Evolutionary conservation across 2,113 vertebrate species (phyloP), one percentile per base, ranked within the genome.

Genomic region (Nesoenas mayeri): DNA sequence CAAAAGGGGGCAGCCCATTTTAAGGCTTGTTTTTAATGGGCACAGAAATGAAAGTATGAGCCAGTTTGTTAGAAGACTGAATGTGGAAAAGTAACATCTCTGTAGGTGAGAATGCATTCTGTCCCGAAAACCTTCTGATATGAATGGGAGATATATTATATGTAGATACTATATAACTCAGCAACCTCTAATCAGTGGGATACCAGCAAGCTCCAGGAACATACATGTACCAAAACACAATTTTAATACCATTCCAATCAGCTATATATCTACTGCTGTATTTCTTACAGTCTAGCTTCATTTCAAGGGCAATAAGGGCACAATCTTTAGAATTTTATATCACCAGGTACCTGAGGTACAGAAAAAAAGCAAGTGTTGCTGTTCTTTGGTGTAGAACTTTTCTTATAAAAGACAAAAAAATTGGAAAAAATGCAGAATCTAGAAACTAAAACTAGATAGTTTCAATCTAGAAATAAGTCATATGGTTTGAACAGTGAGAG

Each of bases 1-100:
- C 93, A 84, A 95, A 94, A 95, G 60, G 38, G 69, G 81, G 53
- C 65, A 89, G 65, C 10, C 72, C 56, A 58, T 78, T 92, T 91
- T 61, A 73, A 93, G 17, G 57, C 32, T 69, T 80, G 53, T 31
- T 60, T 80, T 65, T 72, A 93, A 91, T 28, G 26, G 56, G 4
- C 44, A 69, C 4, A 5, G 83, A 91, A 96, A 67, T 72, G 50
- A 94, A 94, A 57, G 40, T 53, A 84, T 20, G 64, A 93, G 15
- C 21, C 54, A 56, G 36, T 50, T 75, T 67, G 26, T 74, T 58
- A 75, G 22, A 64, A 25, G 36, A 61, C 13, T 1, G 3, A 51
- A 51, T 34, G 8, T 38, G 44, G 77, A 61, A 93, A 84, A 69
- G 12, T 64, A 88, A 67, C 22, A 54, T 69, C 44, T 69, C 28